phyloP scores from a whole-genome alignment of 2,888 invertebrate species.

The Ornithoptera alexandrae region DNA sequence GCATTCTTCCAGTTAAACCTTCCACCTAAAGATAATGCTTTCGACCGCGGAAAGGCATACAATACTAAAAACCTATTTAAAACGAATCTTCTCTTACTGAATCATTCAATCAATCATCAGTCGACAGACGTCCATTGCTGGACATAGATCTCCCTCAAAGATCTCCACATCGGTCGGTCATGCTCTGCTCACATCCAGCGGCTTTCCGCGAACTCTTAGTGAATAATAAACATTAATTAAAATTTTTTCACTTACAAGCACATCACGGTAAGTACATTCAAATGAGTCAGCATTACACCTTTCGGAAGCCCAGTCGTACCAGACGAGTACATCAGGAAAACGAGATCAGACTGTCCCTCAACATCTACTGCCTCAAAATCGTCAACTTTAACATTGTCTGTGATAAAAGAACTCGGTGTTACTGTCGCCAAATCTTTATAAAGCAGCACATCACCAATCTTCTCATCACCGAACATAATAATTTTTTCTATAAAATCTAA shows the following conservation, averaged over 20 bases:
- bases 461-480: slow-evolving; percentile 34
- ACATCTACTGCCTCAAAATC: slow-evolving; percentile 37
- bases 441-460: neutral
- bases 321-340: slow-evolving; percentile 38
- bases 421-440: slow-evolving; percentile 10
- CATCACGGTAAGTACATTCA: slow-evolving; percentile 29
- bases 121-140: too few species aligned
- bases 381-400: slow-evolving; percentile 6
- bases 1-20: too few species aligned
- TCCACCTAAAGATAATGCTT: too few species aligned
- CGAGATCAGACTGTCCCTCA: slow-evolving; percentile 35
- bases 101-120: too few species aligned
- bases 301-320: slow-evolving; percentile 39
- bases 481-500: slow-evolving; percentile 33
- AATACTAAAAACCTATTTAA: too few species aligned
- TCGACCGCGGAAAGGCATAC: too few species aligned
- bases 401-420: slow-evolving; percentile 32
- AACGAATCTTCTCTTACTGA: too few species aligned
- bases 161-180: too few species aligned
- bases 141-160: too few species aligned
- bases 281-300: slow-evolving; percentile 36
- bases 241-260: slow-evolving; percentile 22
- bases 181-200: too few species aligned
- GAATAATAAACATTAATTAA: neutral
- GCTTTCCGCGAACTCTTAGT: too few species aligned